These are phyloP conservation scores for Amphipoea lucens DNA, from an alignment of 2,888 invertebrate genomes.

Conservation along the genomic window DNA sequence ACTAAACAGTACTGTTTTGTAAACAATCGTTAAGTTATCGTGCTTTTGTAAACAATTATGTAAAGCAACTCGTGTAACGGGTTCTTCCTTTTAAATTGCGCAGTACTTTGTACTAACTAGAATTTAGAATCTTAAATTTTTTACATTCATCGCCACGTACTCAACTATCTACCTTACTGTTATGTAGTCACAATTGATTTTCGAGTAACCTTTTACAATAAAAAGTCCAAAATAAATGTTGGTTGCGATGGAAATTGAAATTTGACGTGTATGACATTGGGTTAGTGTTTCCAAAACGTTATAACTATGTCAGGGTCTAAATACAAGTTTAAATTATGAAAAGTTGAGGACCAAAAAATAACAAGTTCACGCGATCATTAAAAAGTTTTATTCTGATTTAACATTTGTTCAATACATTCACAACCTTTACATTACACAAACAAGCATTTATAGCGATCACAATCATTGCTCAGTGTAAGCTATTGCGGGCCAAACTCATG, in stretches of 20 bases:
- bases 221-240: too few species aligned
- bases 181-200: not conserved
- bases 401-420: conserved; percentile 67
- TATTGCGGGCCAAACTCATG: not conserved
- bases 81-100: not conserved
- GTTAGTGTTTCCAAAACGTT: not conserved
- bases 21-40: conserved; percentile 40
- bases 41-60: conserved; percentile 34
- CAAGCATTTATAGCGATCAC: conserved; percentile 54
- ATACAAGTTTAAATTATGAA: not conserved
- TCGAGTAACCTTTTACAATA: not conserved
- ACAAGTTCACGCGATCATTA: conserved; percentile 29
- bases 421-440: conserved; percentile 69
- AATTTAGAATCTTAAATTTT: not conserved
- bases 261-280: not conserved
- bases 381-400: conserved; percentile 63
- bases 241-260: not conserved
- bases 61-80: conserved; percentile 11
- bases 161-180: not conserved
- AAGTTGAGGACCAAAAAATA: not conserved
- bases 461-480: conserved; percentile 13
- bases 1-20: conserved; percentile 30
- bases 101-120: not conserved
- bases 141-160: not conserved
- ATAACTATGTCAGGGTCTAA: not conserved